Evolutionary conservation across 2,113 vertebrate species (phyloP).

Genomic region (Hydropotes inermis): DNA sequence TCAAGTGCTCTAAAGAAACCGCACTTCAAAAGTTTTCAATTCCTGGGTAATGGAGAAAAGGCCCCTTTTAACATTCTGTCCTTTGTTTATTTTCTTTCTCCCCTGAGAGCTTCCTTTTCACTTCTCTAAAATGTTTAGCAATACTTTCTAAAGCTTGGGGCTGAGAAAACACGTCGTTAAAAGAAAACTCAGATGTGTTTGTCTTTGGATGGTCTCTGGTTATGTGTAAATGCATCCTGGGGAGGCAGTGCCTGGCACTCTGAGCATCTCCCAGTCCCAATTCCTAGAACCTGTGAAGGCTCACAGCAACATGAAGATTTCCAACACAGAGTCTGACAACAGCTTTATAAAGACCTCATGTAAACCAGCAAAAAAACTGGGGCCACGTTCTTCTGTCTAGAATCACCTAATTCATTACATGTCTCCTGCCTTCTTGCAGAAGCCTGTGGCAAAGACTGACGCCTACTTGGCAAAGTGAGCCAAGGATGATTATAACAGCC

Average conservation of each 20-base stretch:
- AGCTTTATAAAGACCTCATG: background rate
- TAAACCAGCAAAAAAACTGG: fast-evolving
- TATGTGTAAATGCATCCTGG: background rate
- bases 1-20: background rate
- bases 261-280: no score
- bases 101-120: background rate
- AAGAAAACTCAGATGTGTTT: conserved; percentile 46
- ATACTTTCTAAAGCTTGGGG: background rate
- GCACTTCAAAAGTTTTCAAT: conserved; percentile 1
- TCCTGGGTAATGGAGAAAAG: background rate
- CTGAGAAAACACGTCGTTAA: conserved; percentile 35
- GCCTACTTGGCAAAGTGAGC: background rate
- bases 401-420: background rate
- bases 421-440: background rate
- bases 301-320: no score
- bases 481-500: background rate
- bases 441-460: background rate
- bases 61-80: background rate
- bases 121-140: conserved; percentile 1
- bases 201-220: background rate
- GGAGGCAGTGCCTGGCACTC: background rate
- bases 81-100: conserved; percentile 50
- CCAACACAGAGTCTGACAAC: background rate
- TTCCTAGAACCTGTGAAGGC: background rate
- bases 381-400: background rate